Conservation (phyloP, 2,113 vertebrate species). For the Cryptomyrus ogoouensis region DNA sequence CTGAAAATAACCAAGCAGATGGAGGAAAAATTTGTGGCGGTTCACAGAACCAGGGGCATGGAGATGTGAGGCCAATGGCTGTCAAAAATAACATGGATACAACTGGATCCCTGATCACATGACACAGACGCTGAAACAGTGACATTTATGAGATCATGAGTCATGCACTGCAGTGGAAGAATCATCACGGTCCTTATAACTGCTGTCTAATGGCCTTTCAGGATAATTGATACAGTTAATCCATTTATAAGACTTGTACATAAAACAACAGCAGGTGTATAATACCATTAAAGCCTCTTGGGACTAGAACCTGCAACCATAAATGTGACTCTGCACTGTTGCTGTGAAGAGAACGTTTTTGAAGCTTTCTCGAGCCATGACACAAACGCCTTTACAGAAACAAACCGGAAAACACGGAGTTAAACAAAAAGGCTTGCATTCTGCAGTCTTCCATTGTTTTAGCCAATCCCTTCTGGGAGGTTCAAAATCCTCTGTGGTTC, state of each 20-base stretch:
- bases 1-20: constrained; percentile 15
- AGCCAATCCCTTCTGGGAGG: constrained; percentile 1
- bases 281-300: neutral
- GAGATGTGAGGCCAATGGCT: neutral
- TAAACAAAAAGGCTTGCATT: neutral
- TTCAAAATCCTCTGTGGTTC: neutral
- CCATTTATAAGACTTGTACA: neutral
- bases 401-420: neutral
- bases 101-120: neutral
- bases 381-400: neutral
- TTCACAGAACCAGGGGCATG: neutral
- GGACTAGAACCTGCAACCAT: neutral
- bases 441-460: constrained; percentile 5
- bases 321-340: neutral
- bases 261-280: neutral
- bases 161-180: neutral
- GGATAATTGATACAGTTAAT: neutral
- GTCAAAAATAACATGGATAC: neutral
- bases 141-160: neutral
- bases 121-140: neutral
- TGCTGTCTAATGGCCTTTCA: neutral
- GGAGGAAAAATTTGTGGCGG: constrained; percentile 15
- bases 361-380: neutral
- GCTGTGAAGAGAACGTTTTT: neutral
- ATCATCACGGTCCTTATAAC: neutral